These are phyloP conservation scores for Conus canariensis DNA, from an alignment of 2,888 invertebrate species.

Conservation along the genomic window DNA sequence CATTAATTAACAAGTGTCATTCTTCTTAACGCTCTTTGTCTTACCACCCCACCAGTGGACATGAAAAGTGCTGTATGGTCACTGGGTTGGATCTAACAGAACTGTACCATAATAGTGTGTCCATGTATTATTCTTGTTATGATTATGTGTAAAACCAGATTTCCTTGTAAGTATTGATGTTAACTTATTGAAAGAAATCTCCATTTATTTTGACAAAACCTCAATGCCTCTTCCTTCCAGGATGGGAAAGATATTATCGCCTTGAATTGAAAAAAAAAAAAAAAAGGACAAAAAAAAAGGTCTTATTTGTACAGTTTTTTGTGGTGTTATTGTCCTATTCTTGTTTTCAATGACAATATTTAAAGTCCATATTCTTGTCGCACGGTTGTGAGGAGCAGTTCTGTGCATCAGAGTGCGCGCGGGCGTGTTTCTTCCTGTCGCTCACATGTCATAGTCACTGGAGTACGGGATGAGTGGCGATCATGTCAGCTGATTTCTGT, in stretches of 20 bases:
- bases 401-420: too few species aligned
- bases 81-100: conserved; percentile 1
- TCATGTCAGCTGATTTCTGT: too few species aligned
- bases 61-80: conserved; percentile 1
- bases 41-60: conserved; percentile 19
- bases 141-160: neutral
- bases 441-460: too few species aligned
- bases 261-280: neutral
- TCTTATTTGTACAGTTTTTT: conserved; percentile 7
- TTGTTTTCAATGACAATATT: neutral
- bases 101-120: neutral
- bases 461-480: too few species aligned
- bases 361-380: conserved; percentile 4
- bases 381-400: conserved; percentile 12
- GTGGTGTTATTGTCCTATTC: neutral
- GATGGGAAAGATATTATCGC: conserved; percentile 31
- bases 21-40: conserved; percentile 17
- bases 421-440: too few species aligned
- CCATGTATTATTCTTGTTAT: conserved; percentile 3
- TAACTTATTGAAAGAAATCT: conserved; percentile 29
- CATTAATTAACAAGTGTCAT: conserved; percentile 25
- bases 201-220: conserved; percentile 33
- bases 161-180: conserved; percentile 27
- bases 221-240: conserved; percentile 35
- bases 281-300: neutral